Conservation (phyloP, 2,888 invertebrate species). For the Neria commutata region DNA sequence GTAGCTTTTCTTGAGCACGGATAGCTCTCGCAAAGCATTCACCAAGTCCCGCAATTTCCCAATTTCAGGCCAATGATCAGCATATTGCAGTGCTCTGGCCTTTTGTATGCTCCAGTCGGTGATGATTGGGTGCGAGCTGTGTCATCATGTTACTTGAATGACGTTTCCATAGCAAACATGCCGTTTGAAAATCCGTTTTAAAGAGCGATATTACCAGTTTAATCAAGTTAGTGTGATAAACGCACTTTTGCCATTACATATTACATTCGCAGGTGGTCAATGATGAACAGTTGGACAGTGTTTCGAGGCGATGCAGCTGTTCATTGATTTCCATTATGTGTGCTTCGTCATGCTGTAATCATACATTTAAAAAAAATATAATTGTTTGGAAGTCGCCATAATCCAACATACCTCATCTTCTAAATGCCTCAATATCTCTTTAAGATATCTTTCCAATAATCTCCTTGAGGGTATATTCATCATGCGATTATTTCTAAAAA, state of each 20-base stretch:
- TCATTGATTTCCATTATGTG: conserved; percentile 57
- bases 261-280: conserved; percentile 58
- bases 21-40: conserved; percentile 54
- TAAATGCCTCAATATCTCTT: conserved; percentile 52
- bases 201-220: conserved; percentile 53
- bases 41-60: conserved; percentile 56
- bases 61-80: conserved; percentile 60
- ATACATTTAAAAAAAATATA: not conserved
- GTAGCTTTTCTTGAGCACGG: conserved; percentile 55
- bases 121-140: conserved; percentile 47
- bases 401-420: conserved; percentile 48
- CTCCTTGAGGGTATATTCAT: conserved; percentile 52
- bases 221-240: conserved; percentile 55
- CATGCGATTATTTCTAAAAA: conserved; percentile 52
- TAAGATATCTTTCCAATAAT: conserved; percentile 48
- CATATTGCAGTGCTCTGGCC: conserved; percentile 55
- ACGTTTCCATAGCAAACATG: conserved; percentile 59
- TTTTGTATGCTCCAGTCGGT: conserved; percentile 60
- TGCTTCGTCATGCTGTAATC: conserved; percentile 44
- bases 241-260: conserved; percentile 60
- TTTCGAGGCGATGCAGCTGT: conserved; percentile 57
- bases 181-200: conserved; percentile 52
- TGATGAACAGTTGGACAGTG: too few species aligned
- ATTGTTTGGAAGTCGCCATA: too few species aligned
- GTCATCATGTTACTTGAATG: conserved; percentile 55